These are phyloP conservation scores for Tetramorium simillimum DNA, from an alignment of 1,140 invertebrate species.

Conservation along the genomic window DNA sequence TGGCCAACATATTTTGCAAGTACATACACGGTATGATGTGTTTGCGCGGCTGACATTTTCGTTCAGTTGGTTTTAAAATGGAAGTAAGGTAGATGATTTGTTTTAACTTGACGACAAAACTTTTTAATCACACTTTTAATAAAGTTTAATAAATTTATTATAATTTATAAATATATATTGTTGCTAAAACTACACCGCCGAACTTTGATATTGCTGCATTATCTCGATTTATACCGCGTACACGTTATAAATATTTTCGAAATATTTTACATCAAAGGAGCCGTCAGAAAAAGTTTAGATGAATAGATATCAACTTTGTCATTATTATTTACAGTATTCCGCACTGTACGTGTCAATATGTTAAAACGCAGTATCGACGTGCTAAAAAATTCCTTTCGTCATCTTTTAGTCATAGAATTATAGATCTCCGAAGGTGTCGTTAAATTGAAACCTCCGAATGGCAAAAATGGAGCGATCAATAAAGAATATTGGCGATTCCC, in stretches of 20 bases:
- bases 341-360: not conserved
- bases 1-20: conserved; percentile 38
- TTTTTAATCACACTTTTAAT: not conserved
- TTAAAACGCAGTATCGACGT: not conserved
- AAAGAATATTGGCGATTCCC: conserved; percentile 43
- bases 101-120: not conserved
- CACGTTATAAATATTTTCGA: not conserved
- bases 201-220: not conserved
- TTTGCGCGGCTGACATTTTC: conserved; percentile 19
- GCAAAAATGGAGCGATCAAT: conserved; percentile 49
- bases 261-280: not conserved
- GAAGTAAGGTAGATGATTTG: not conserved
- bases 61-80: conserved; percentile 13
- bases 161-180: not conserved
- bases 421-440: conserved; percentile 29
- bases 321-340: not conserved
- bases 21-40: not conserved
- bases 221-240: not conserved
- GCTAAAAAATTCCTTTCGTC: conserved; percentile 7
- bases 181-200: not conserved
- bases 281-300: not conserved
- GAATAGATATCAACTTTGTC: conserved; percentile 17
- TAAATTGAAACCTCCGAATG: conserved; percentile 24
- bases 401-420: conserved; percentile 40
- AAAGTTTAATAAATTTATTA: conserved; percentile 8